Percentiles rank a stretch among this genome's conserved stretches.
Conservation (phyloP, 1,140 invertebrate species). For the Trichomalopsis sarcophagae region DNA sequence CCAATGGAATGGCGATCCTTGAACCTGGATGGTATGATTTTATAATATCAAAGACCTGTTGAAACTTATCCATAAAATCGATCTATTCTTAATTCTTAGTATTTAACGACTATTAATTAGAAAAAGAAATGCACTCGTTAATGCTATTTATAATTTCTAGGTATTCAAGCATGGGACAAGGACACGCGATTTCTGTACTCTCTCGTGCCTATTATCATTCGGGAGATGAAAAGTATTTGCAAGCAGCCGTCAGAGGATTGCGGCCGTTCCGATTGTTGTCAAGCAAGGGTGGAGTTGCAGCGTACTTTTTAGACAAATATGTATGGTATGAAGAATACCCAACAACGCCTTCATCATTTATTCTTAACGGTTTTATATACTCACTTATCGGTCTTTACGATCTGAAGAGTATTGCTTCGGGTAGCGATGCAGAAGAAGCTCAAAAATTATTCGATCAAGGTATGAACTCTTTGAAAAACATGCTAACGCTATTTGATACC, state of each 20-base stretch:
- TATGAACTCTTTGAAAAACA: conserved; percentile 90
- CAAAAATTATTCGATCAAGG: conserved; percentile 88
- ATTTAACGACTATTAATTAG: not conserved
- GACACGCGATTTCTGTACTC: conserved; percentile 95
- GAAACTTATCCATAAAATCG: not conserved
- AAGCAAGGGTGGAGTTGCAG: conserved; percentile 87
- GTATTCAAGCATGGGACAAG: conserved; percentile 98
- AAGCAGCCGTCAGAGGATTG: conserved; percentile 87
- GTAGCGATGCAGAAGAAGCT: conserved; percentile 78
- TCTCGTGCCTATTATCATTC: conserved; percentile 91
- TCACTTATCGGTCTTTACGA: conserved; percentile 97
- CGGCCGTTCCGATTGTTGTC: conserved; percentile 86
- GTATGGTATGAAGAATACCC: conserved; percentile 98
- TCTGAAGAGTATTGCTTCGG: conserved; percentile 82
- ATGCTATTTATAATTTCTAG: conserved; percentile 70
- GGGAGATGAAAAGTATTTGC: conserved; percentile 84
- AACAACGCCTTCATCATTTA: conserved; percentile 94
- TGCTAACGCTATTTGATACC: conserved; percentile 95
- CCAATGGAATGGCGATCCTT: conserved; percentile 85
- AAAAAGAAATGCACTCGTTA: not conserved
- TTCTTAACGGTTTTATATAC: conserved; percentile 99
- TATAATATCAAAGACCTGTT: conserved; percentile 9
- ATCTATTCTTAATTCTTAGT: not conserved
- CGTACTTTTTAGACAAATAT: conserved; percentile 88
- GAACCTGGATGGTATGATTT: conserved; percentile 86